Evolutionary conservation across 2,888 invertebrate species (phyloP).

Genomic region (Rhyacophila evoluta): DNA sequence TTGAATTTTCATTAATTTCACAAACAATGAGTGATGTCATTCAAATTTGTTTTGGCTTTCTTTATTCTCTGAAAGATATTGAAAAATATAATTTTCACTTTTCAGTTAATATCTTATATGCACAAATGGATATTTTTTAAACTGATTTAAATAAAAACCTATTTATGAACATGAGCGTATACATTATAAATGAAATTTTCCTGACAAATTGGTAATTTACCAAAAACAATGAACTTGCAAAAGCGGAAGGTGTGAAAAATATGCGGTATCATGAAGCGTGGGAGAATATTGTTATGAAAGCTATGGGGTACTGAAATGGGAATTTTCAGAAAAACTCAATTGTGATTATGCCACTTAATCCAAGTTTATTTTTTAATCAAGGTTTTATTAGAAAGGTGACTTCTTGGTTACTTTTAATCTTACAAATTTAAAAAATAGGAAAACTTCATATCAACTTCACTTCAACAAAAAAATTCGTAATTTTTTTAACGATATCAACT

Average conservation of each 20-base stretch:
- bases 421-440: neutral
- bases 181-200: conserved; percentile 31
- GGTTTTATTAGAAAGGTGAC: neutral
- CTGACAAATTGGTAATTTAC: conserved; percentile 42
- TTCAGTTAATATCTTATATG: no score
- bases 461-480: no score
- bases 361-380: neutral
- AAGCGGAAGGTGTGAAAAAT: conserved; percentile 37
- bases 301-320: neutral
- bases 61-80: no score
- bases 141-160: no score
- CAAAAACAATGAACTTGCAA: conserved; percentile 38
- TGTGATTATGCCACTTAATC: neutral
- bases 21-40: no score
- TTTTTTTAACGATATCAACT: no score
- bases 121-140: no score
- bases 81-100: no score
- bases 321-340: neutral
- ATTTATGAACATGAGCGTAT: no score
- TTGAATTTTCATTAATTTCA: no score
- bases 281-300: conserved; percentile 25
- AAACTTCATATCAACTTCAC: no score
- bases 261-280: conserved; percentile 25
- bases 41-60: no score
- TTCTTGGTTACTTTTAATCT: neutral